phyloP scores from a whole-genome alignment of 2,113 vertebrate species.

The Solenodon paradoxus region DNA sequence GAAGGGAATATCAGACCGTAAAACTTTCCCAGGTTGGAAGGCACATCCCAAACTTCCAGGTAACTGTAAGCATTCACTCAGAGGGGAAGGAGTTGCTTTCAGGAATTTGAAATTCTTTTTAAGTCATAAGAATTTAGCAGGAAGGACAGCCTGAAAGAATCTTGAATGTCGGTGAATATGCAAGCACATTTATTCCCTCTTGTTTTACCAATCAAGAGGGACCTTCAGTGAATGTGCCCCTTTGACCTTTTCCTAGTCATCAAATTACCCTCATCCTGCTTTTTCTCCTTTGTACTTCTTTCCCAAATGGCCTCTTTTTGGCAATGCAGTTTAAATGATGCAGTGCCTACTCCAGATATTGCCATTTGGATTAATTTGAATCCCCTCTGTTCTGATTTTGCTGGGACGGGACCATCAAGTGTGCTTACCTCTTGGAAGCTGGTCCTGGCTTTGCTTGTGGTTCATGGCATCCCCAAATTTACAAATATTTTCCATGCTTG shows the following conservation, averaged over 20 bases:
- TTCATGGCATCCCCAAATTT: not conserved
- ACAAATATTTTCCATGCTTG: not conserved
- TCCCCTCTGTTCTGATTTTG: slow-evolving; percentile 37
- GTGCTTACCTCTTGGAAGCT: not conserved
- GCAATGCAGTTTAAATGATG: slow-evolving; percentile 56
- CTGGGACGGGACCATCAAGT: not conserved
- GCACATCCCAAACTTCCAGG: not conserved
- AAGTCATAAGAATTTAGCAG: slow-evolving; percentile 15
- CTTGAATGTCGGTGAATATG: slow-evolving; percentile 44
- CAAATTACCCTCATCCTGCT: slow-evolving; percentile 70
- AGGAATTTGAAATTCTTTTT: slow-evolving; percentile 36
- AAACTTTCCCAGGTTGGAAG: slow-evolving; percentile 27
- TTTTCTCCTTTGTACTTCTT: slow-evolving; percentile 67
- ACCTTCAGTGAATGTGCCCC: slow-evolving; percentile 19
- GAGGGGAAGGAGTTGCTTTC: not conserved
- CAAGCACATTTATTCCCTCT: slow-evolving; percentile 35
- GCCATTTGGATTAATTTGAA: slow-evolving; percentile 59
- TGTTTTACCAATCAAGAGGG: slow-evolving; percentile 47
- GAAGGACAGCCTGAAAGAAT: not conserved
- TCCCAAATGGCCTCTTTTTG: slow-evolving; percentile 64
- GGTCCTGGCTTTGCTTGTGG: not conserved
- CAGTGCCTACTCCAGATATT: slow-evolving; percentile 32
- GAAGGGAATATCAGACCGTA: not conserved
- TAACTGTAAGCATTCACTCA: slow-evolving; percentile 13
- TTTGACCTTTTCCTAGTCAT: slow-evolving; percentile 68